Base-by-base conservation (phyloP, 2,797 vertebrate genomes). In the Lerista edwardsae region DNA sequence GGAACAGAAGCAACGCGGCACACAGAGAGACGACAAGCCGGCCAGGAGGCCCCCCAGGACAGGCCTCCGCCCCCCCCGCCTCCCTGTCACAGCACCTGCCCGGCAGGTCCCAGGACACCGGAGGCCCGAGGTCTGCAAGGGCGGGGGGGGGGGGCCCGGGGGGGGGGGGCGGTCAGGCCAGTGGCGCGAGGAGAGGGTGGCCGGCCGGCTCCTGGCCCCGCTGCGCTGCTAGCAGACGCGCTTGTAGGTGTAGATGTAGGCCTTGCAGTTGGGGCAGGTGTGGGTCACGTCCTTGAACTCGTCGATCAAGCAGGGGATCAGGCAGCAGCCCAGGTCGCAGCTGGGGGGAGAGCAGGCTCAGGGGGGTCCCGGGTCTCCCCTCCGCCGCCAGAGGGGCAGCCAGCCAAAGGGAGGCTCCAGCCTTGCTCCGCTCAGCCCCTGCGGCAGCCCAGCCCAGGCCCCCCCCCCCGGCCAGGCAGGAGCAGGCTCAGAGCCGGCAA, bases 261-360 rank as follows among this genome's bases (percentile, higher is more conserved):
- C 98, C 97, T 99, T 99, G 96, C 99, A 99, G 96, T 97, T 97
- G 88, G 99, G 99, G 93, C 99, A 99, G 61, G 97, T 98, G 95
- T 99, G 99, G 1, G 98, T 99, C 96, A 99, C 99, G 34, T 99
- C 99, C 97, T 99, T 99, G 93, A 99, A 98, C 94, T 99, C 98
- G 9, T 99, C 98, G 0, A 99, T 98, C 94, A 99, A 93, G 93
- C 98, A 99, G 75, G 99, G 99, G 95, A 99, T 98, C 94, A 99
- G 96, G 95, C 99, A 99, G 95, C 99, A 99, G 93, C 99, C 99
- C 2, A 99, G 96, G 83, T 99, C 98, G 88, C 99, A 99, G 93
- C 99, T 99, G 95, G 23, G 80, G 90, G 73, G 90, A 0, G 34
- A 11, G 36, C 51, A 44, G 51, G 61, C 6, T 0, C 0, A 23